These are phyloP conservation scores for Catharus bicknelli DNA, from an alignment of 2,113 vertebrate species.

Conservation along the genomic window DNA sequence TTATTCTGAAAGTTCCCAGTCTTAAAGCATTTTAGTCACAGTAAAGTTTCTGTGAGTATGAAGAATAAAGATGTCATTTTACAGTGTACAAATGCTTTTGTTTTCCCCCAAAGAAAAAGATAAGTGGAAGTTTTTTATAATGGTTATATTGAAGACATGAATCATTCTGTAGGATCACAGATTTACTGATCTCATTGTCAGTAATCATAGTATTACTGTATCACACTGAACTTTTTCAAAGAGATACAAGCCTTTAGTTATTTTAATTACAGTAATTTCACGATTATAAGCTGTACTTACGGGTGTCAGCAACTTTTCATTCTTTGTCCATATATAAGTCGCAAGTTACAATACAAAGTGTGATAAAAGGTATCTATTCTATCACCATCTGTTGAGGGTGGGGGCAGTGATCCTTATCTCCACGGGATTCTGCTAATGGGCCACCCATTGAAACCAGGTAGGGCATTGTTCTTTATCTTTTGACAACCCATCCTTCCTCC, in stretches of 20 bases:
- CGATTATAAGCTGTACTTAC: too few species aligned
- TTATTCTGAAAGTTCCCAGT: background rate
- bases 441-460: too few species aligned
- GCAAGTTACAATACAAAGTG: too few species aligned
- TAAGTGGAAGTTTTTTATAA: background rate
- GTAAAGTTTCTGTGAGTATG: background rate
- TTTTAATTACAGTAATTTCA: background rate
- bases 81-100: background rate
- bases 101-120: background rate
- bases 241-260: background rate
- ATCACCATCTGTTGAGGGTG: too few species aligned
- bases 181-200: background rate
- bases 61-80: background rate
- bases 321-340: too few species aligned
- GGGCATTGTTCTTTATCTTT: too few species aligned
- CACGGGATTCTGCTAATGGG: too few species aligned
- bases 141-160: background rate
- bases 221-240: background rate
- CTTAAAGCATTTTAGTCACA: background rate
- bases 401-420: too few species aligned
- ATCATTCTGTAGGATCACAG: background rate
- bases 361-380: too few species aligned
- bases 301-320: too few species aligned
- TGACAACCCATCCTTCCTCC: too few species aligned
- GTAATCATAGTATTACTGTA: background rate